Percentiles rank a stretch among this genome's conserved stretches.
Conservation (phyloP, 2,797 vertebrate genomes). For the Rhynchonycteris naso region DNA sequence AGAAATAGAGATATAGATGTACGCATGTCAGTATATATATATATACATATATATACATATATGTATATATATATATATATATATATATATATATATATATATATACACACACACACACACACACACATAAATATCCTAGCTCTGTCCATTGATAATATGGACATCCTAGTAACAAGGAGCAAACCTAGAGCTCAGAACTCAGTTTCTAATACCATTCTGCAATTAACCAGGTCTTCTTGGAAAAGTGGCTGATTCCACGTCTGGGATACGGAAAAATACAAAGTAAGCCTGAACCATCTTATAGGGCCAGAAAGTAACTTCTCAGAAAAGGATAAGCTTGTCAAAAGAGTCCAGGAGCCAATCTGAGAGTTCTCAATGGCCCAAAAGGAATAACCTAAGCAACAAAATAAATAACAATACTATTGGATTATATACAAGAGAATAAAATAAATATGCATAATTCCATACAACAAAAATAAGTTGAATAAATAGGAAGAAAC, state of each 20-base stretch:
- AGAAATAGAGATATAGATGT: background rate
- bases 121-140: background rate
- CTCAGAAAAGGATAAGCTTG: background rate
- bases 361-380: background rate
- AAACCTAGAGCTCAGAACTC: background rate
- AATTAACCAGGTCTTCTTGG: background rate
- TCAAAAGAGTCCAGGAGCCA: background rate
- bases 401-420: background rate
- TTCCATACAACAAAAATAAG: background rate
- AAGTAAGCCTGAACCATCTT: background rate
- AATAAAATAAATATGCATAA: background rate
- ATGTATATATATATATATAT: too few relatives aligned
- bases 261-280: background rate
- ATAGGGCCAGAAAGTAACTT: background rate
- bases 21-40: background rate
- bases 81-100: too few relatives aligned
- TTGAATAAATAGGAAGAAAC: background rate
- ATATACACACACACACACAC: too few relatives aligned
- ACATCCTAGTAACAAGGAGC: background rate
- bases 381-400: background rate
- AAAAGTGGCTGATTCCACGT: background rate
- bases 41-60: too few relatives aligned
- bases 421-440: background rate
- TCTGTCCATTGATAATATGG: background rate
- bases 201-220: background rate